A percentile compares a stretch with the other conserved stretches of the same genome.
These are phyloP conservation scores for Drosophila elegans DNA, from an alignment of 1,140 invertebrate species.

Conservation along the genomic window DNA sequence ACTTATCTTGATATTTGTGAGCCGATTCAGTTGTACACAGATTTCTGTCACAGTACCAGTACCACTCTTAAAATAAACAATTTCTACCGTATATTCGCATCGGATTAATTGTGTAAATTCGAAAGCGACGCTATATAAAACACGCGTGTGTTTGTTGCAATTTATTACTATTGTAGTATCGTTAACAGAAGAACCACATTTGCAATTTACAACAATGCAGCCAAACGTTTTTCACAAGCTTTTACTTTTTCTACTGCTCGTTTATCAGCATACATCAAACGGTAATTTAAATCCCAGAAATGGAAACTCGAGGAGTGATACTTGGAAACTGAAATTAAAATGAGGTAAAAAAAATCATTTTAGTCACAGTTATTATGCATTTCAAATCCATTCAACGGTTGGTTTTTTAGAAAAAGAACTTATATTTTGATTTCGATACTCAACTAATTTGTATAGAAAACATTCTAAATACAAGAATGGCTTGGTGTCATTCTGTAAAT, in stretches of 20 bases:
- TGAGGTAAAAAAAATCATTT: not conserved
- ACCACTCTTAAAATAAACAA: constrained; percentile 1
- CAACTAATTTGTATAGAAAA: too few relatives aligned
- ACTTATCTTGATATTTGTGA: constrained; percentile 28
- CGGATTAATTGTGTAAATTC: constrained; percentile 32
- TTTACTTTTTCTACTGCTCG: constrained; percentile 58
- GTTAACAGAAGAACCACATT: constrained; percentile 32
- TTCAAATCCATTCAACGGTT: not conserved
- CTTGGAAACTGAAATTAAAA: not conserved
- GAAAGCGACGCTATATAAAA: constrained; percentile 3
- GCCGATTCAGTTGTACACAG: constrained; percentile 51
- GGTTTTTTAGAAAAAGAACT: not conserved
- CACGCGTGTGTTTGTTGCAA: constrained; percentile 10
- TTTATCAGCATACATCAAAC: constrained; percentile 47
- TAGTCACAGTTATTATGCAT: constrained; percentile 1
- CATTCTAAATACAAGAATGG: too few relatives aligned
- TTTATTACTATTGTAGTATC: constrained; percentile 21
- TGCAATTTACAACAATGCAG: constrained; percentile 37
- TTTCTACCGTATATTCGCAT: constrained; percentile 13
- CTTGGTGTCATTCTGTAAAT: too few relatives aligned
- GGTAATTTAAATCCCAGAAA: constrained; percentile 44
- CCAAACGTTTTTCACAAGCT: constrained; percentile 52
- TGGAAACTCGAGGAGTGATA: not conserved
- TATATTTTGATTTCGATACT: too few relatives aligned
- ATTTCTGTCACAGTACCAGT: constrained; percentile 9